Evolutionary conservation across 2,888 invertebrate genomes (phyloP), one percentile per base, ranked within the genome.

Genomic region (Cotesia congregata): DNA sequence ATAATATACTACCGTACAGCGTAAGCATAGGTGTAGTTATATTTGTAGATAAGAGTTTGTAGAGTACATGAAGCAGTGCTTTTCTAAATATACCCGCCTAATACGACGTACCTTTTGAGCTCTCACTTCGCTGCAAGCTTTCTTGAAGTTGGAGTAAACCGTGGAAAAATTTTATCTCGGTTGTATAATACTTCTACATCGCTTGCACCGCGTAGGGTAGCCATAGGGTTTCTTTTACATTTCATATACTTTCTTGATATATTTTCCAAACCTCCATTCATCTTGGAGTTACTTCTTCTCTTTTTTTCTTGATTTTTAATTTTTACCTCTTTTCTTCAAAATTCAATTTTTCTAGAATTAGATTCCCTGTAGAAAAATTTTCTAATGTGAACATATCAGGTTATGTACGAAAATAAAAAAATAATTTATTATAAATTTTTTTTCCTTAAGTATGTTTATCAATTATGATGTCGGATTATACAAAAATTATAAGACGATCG

Each of bases 1-100:
- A 17, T 41, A 20, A 6, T 50, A 50, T 50, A 50, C 6, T 50
- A 4, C 12, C 50, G 50, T 50, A 50, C 30, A 30, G 30, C 30
- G 30, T 30, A 30, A 30, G 30, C 30, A 30, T 30, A 30, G 70
- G 7, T 62, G 78, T 79, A 64, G 80, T 64, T 75, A 77, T 82
- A 83, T 83, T 83, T 82, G 79, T 75, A 76, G 3, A 30, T 30
- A 30, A 30, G 80, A 50, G 50, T 12, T 50, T 50, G 9, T 50
- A 50, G 50, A 79, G 82, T 80, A 78, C 82, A 81, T 82, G 82
- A 82, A 83, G 83, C 80, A 81, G 81, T 80, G 85, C 81, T 82
- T 82, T 69, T 79, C 86, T 85, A 84, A 84, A 85, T 80, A 85
- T 86, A 86, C 83, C 82, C 79, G 75, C 82, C 82, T 82, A 82